A percentile compares a stretch with the other conserved stretches of the same genome.
phyloP scores from a whole-genome alignment of 30 jellyfish, hydroid and myxozoan species.

The Hydractinia symbiolongicarpus region DNA sequence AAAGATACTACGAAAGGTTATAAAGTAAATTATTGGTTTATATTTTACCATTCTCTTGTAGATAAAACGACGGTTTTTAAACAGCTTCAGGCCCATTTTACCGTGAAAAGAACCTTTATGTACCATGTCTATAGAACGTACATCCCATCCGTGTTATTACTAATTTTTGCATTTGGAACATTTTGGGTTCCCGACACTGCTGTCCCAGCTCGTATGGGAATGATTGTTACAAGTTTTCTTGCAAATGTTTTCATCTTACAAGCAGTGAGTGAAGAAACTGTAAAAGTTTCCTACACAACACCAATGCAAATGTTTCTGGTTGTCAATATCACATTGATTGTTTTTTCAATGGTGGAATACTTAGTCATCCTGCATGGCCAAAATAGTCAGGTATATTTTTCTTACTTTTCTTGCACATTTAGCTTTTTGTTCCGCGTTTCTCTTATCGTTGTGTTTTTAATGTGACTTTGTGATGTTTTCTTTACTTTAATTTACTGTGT shows the following conservation, averaged over 20 bases:
- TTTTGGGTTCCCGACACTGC: slow-evolving; percentile 24
- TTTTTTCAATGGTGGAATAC: slow-evolving; percentile 7
- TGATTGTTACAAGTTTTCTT: slow-evolving; percentile 21
- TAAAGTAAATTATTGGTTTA: not conserved
- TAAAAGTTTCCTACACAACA: slow-evolving; percentile 19
- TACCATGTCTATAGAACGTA: slow-evolving; percentile 13
- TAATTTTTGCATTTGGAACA: slow-evolving; percentile 3
- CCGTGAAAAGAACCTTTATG: not conserved
- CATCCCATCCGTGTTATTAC: slow-evolving; percentile 18
- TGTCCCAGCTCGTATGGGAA: slow-evolving; percentile 26
- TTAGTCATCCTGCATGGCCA: not conserved
- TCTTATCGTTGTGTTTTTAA: too few species aligned
- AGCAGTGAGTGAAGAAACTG: slow-evolving; percentile 14
- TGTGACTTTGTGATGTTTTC: too few species aligned
- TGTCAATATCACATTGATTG: slow-evolving; percentile 10
- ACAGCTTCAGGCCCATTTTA: not conserved
- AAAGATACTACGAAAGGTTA: not conserved
- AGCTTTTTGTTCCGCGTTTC: too few species aligned
- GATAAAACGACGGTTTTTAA: not conserved
- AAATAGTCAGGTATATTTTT: not conserved
- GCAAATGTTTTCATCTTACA: slow-evolving; percentile 16
- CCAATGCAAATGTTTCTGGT: slow-evolving; percentile 9
- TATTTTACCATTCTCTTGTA: not conserved
- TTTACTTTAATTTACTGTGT: too few species aligned
- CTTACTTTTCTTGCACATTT: too few species aligned